These are phyloP conservation scores for Platyura marginata DNA, from an alignment of 1,140 invertebrate genomes.

Conservation along the genomic window DNA sequence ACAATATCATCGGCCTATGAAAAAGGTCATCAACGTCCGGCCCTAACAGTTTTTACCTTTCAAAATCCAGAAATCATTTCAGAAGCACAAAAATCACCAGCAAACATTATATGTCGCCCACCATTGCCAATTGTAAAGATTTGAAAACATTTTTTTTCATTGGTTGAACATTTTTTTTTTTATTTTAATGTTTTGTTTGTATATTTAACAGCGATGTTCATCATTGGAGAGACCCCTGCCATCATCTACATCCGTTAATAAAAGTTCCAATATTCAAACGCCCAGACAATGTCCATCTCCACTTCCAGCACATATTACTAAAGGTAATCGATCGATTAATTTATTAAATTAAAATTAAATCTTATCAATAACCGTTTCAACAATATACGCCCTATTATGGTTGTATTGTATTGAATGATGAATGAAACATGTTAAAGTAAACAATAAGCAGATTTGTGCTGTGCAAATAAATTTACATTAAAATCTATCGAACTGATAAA, in stretches of 20 bases:
- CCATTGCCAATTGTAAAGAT: slow-evolving; percentile 32
- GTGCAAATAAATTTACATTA: no score
- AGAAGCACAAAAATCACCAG: slow-evolving; percentile 20
- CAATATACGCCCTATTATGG: no score
- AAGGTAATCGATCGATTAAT: no score
- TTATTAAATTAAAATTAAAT: no score
- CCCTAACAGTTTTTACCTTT: slow-evolving; percentile 77
- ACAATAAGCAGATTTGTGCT: no score
- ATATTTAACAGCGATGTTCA: slow-evolving; percentile 46
- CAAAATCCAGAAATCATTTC: slow-evolving; percentile 41
- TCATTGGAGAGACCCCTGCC: slow-evolving; percentile 52
- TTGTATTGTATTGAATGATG: no score
- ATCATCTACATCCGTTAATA: slow-evolving; percentile 30
- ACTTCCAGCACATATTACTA: slow-evolving; percentile 50
- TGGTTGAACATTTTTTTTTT: background rate
- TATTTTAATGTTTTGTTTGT: background rate
- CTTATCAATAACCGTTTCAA: no score
- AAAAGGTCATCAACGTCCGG: slow-evolving; percentile 65
- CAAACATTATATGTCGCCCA: slow-evolving; percentile 25
- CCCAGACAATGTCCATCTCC: slow-evolving; percentile 41
- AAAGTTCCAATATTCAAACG: slow-evolving; percentile 27
- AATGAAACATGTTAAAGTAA: no score
- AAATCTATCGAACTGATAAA: no score
- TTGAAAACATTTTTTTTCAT: background rate
- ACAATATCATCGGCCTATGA: slow-evolving; percentile 86